Base-by-base conservation (phyloP, 2,797 vertebrate species). In the Rhinophrynus dorsalis region DNA sequence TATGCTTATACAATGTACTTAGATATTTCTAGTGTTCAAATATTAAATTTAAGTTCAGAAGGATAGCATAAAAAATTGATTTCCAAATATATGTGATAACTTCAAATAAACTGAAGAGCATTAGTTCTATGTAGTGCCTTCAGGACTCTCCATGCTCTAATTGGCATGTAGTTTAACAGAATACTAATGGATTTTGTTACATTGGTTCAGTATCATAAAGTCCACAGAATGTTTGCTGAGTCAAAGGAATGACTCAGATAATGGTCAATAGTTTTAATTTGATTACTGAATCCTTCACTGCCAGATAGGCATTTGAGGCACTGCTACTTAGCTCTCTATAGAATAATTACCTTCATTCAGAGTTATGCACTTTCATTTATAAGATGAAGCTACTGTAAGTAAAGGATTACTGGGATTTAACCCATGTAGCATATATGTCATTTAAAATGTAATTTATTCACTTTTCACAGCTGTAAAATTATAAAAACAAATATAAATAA, bases 181-280 rank as follows among this genome's bases (percentile, higher is more conserved):
- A 11, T 56, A 47, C 58, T 70, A 62, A 45, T 62, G 50, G 50
- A 52, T 52, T 60, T 69, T 15, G 44, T 20, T 27, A 30, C 48
- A 62, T 62, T 54, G 67, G 58, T 62, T 70, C 57, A 54, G 58
- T 45, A 62, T 62, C 48, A 55, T 70, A 70, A 70, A 70, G 38
- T 62, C 67, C 15, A 37, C 35, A 62, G 54, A 70, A 51, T 27
- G 50, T 55, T 59, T 58, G 65, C 65, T 68, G 48, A 55, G 38
- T 69, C 57, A 45, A 56, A 55, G 15, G 48, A 62, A 62, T 55
- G 62, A 47, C 33, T 13, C 24, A 33, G 52, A 68, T 38, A 68
- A 62, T 70, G 38, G 57, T 23, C 48, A 52, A 15, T 37, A 27
- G 33, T 52, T 27, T 48, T 55, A 55, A 55, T 62, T 45, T 70